These are phyloP conservation scores for Polyodon spathula DNA, from an alignment of 2,113 vertebrate genomes.

Conservation along the genomic window DNA sequence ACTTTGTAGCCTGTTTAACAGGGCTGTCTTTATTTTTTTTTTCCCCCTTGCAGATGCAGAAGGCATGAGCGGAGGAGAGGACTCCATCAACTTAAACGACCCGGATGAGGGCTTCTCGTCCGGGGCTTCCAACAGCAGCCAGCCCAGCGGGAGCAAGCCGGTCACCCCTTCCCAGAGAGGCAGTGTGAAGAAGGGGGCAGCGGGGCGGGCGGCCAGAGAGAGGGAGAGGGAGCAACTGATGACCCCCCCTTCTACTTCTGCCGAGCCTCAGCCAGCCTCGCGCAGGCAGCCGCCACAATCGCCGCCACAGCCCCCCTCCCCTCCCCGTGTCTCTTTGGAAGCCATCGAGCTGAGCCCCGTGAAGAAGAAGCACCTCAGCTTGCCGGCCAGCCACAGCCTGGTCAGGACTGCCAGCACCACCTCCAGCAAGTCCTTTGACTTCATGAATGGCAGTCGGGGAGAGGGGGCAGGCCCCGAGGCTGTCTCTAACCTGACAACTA, in stretches of 20 bases:
- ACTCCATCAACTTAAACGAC: slow-evolving; percentile 82
- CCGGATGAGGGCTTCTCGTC: slow-evolving; percentile 97
- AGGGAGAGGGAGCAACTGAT: slow-evolving; percentile 34
- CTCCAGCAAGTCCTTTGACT: slow-evolving; percentile 93
- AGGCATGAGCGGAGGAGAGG: slow-evolving; percentile 77
- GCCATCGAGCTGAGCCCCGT: slow-evolving; percentile 76
- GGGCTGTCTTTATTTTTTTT: slow-evolving; percentile 32
- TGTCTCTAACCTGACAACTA: slow-evolving; percentile 52
- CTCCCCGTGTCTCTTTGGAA: slow-evolving; percentile 55
- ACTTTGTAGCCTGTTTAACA: not conserved
- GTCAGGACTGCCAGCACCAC: slow-evolving; percentile 90
- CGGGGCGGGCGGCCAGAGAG: slow-evolving; percentile 70
- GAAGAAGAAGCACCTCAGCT: slow-evolving; percentile 80
- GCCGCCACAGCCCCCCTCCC: slow-evolving; percentile 42
- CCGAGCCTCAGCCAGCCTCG: slow-evolving; percentile 38
- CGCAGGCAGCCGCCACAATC: slow-evolving; percentile 59
- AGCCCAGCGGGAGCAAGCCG: slow-evolving; percentile 72
- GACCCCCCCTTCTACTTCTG: slow-evolving; percentile 32
- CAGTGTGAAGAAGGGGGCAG: slow-evolving; percentile 79
- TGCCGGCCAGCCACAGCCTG: slow-evolving; percentile 66
- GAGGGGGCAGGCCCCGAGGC: slow-evolving; percentile 47
- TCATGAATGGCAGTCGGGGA: slow-evolving; percentile 70
- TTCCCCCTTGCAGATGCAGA: slow-evolving; percentile 65
- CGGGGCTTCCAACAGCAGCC: slow-evolving; percentile 90
- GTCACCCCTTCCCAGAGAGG: slow-evolving; percentile 59